Percentiles rank a stretch among this genome's conserved stretches.
phyloP scores from a whole-genome alignment of 2,797 vertebrate genomes.

The Nyctibius grandis region DNA sequence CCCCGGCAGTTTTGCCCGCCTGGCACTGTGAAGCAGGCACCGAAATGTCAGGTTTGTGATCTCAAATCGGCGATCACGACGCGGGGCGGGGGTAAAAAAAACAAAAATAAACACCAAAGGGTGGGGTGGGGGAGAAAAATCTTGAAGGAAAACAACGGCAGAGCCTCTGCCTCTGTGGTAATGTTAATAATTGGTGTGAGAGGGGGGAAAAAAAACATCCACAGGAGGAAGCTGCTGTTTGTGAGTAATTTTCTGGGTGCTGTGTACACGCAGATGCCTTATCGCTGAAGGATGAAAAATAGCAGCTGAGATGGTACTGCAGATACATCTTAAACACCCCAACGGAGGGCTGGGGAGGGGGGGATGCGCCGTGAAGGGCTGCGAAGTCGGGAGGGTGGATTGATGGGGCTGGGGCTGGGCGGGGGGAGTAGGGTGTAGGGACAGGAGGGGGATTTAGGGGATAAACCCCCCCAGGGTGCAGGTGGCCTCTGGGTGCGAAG shows the following conservation, averaged over 20 bases:
- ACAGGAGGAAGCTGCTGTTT: neutral
- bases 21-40: constrained; percentile 80
- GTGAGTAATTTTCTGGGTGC: neutral
- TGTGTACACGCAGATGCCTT: neutral
- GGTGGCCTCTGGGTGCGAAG: rapidly evolving
- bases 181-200: neutral
- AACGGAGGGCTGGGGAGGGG: neutral
- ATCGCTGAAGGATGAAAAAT: neutral
- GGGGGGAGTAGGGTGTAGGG: neutral
- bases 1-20: constrained; percentile 73
- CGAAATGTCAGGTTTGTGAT: constrained; percentile 87
- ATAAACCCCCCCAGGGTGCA: neutral
- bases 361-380: neutral
- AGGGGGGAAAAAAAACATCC: too few relatives aligned
- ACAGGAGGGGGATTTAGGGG: neutral
- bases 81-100: neutral
- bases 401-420: neutral
- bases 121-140: neutral
- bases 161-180: neutral
- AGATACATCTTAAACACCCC: constrained; percentile 32
- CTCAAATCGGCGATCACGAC: constrained; percentile 14
- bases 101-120: neutral
- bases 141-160: neutral
- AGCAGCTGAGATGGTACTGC: neutral
- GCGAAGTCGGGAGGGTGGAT: neutral